Conservation (phyloP, 1,140 invertebrate genomes). For the Drosophila teissieri region DNA sequence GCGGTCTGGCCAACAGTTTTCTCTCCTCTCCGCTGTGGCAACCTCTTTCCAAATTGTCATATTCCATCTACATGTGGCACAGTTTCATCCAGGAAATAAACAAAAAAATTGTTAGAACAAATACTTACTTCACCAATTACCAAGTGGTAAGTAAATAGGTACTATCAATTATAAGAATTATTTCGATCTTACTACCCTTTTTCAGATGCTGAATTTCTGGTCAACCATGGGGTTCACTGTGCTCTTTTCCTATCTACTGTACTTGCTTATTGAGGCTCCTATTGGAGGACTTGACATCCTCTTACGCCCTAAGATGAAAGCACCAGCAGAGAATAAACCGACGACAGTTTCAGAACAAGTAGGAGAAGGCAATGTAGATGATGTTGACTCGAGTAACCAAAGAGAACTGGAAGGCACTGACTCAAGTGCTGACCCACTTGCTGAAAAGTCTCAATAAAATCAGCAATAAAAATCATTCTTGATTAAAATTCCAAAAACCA, state of each 20-base stretch:
- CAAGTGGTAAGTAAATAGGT: not conserved
- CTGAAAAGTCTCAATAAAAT: not conserved
- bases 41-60: constrained; percentile 84
- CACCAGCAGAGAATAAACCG: not conserved
- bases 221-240: constrained; percentile 39
- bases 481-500: not conserved
- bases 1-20: constrained; percentile 86
- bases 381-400: not conserved
- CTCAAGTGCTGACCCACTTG: no score
- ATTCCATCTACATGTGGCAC: constrained; percentile 85
- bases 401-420: not conserved
- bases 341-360: not conserved
- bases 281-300: constrained; percentile 3
- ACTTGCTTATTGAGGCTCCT: constrained; percentile 49
- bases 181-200: not conserved
- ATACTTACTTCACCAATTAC: not conserved
- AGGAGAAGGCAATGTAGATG: no score
- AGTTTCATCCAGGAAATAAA: constrained; percentile 58
- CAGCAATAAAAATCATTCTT: not conserved
- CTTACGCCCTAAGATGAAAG: not conserved
- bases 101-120: not conserved
- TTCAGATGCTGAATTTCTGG: constrained; percentile 46
- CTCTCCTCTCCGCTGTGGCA: constrained; percentile 85
- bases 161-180: no score
- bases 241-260: constrained; percentile 29